Percentiles rank a stretch among this genome's conserved stretches.
Conservation (phyloP, 2,113 vertebrate species). For the Dryoscopus gambensis region DNA sequence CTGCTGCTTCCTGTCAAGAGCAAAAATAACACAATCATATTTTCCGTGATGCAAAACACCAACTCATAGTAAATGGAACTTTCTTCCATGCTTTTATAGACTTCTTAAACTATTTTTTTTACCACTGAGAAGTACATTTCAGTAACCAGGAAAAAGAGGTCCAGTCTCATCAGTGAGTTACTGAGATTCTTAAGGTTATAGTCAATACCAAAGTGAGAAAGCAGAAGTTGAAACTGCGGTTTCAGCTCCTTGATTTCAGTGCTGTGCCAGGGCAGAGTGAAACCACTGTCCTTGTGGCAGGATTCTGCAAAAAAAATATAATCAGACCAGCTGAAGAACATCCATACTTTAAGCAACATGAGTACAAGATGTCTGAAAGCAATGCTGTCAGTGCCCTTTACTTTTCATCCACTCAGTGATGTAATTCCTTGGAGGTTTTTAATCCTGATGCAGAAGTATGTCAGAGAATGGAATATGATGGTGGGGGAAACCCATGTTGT, state of each 20-base stretch:
- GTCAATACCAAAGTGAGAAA: slow-evolving; percentile 65
- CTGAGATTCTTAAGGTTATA: slow-evolving; percentile 52
- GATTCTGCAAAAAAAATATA: slow-evolving; percentile 25
- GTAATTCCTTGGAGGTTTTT: background rate
- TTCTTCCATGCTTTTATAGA: background rate
- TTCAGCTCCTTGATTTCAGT: slow-evolving; percentile 61
- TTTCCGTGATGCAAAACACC: background rate
- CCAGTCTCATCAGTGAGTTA: slow-evolving; percentile 68
- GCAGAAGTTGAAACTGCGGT: slow-evolving; percentile 63
- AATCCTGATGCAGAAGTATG: background rate
- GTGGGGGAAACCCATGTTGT: background rate
- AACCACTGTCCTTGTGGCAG: background rate
- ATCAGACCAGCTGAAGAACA: background rate
- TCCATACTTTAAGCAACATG: background rate
- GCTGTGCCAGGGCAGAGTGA: slow-evolving; percentile 34
- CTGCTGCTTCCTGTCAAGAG: background rate
- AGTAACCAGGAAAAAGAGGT: slow-evolving; percentile 70
- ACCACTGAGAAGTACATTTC: background rate
- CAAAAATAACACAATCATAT: background rate
- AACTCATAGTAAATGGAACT: background rate
- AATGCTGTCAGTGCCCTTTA: background rate
- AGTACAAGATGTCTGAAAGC: background rate
- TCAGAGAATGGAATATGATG: background rate
- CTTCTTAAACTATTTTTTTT: rapidly evolving
- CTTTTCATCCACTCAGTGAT: background rate